These are phyloP conservation scores for Pyxicephalus adspersus DNA, from an alignment of 2,113 vertebrate genomes.

Conservation along the genomic window DNA sequence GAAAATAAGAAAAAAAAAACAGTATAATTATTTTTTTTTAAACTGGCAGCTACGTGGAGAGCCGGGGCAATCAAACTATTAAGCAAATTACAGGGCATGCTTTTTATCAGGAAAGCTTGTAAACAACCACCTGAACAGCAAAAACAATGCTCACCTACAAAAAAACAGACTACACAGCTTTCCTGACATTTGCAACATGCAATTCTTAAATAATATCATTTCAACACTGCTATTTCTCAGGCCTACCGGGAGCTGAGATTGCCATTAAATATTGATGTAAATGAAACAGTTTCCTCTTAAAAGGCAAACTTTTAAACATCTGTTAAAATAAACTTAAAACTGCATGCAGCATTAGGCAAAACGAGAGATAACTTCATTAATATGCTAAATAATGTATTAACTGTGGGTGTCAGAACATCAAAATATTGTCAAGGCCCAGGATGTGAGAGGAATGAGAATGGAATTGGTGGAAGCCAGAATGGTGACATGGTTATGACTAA, in stretches of 20 bases:
- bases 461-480: not conserved
- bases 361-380: conserved; percentile 32
- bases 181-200: not conserved
- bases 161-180: not conserved
- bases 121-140: conserved; percentile 9
- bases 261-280: conserved; percentile 52
- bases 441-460: conserved; percentile 4
- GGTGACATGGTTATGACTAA: no score
- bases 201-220: not conserved
- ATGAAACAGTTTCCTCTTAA: conserved; percentile 54
- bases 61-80: conserved; percentile 18
- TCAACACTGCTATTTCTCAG: not conserved
- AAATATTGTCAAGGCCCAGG: conserved; percentile 35
- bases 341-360: conserved; percentile 26
- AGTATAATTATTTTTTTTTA: not conserved
- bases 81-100: conserved; percentile 23
- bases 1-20: not conserved
- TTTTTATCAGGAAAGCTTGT: not conserved
- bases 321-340: conserved; percentile 16
- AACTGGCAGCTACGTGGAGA: conserved; percentile 1
- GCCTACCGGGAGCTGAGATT: not conserved
- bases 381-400: conserved; percentile 45
- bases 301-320: conserved; percentile 50
- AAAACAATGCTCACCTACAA: conserved; percentile 1
- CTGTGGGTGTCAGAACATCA: conserved; percentile 26